These are phyloP conservation scores for Caenorhabditis doughertyi DNA, from an alignment of 2,888 invertebrate genomes.

Conservation along the genomic window DNA sequence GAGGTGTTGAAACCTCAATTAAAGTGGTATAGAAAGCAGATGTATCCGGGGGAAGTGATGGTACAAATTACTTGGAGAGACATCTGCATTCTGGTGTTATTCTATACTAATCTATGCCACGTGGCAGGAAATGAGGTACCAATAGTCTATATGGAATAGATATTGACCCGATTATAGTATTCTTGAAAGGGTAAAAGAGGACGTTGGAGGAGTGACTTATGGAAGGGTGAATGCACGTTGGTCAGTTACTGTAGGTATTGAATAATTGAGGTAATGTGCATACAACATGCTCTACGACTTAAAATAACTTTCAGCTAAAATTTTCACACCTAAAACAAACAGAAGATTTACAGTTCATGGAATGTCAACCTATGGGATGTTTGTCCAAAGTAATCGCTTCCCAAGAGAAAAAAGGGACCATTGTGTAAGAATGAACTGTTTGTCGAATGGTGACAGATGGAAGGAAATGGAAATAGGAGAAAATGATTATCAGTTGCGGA, in stretches of 20 bases:
- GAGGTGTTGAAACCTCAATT: slow-evolving; percentile 23
- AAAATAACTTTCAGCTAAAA: too few species aligned
- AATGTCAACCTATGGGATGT: background rate
- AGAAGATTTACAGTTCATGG: background rate
- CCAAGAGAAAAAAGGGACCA: slow-evolving; percentile 1
- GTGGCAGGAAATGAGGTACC: slow-evolving; percentile 12
- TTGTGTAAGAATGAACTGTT: slow-evolving; percentile 3
- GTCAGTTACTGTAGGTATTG: too few species aligned
- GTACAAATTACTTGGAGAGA: background rate
- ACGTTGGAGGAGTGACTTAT: too few species aligned
- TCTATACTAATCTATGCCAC: slow-evolving; percentile 6
- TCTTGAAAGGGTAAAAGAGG: background rate
- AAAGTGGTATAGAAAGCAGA: slow-evolving; percentile 32
- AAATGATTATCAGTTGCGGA: slow-evolving; percentile 40
- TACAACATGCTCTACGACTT: too few species aligned
- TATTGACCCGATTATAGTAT: slow-evolving; percentile 5
- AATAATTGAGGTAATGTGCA: too few species aligned
- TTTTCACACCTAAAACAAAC: too few species aligned
- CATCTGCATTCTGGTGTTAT: slow-evolving; percentile 8
- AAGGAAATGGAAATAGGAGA: slow-evolving; percentile 19
- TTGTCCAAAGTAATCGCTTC: background rate
- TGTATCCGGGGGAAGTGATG: slow-evolving; percentile 33
- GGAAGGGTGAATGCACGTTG: too few species aligned
- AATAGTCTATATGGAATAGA: background rate
- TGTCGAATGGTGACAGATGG: slow-evolving; percentile 27